Evolutionary conservation across 2,797 vertebrate genomes (phyloP).

Genomic region (Enteromius treurensis): DNA sequence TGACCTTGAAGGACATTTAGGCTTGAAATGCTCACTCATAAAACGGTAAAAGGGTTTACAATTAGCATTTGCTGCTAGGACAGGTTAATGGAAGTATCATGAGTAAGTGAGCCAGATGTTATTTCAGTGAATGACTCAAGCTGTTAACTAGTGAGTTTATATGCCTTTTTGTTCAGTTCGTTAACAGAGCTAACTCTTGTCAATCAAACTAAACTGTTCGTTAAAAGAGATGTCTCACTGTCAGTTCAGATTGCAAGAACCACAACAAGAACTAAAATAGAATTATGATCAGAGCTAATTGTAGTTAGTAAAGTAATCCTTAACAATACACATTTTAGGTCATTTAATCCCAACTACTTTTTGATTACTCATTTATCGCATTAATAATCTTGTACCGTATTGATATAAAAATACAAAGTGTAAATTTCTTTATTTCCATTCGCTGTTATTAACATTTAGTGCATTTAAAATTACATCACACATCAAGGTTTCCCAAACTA

Average conservation of each 20-base stretch:
- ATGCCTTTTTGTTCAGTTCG: background rate
- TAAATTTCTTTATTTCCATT: too few relatives aligned
- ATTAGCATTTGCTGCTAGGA: background rate
- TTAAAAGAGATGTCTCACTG: background rate
- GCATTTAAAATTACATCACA: too few relatives aligned
- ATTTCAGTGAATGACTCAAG: background rate
- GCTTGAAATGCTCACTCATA: background rate
- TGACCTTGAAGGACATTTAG: slow-evolving; percentile 28
- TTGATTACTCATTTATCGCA: too few relatives aligned
- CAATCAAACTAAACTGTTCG: background rate
- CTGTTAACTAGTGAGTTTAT: background rate
- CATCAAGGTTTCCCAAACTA: too few relatives aligned
- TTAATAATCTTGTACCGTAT: too few relatives aligned
- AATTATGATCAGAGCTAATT: background rate
- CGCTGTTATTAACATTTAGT: too few relatives aligned
- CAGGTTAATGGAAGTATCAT: background rate
- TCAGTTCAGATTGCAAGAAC: background rate
- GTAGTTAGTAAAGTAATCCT: background rate
- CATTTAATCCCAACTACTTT: too few relatives aligned
- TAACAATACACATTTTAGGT: background rate
- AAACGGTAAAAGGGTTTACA: background rate
- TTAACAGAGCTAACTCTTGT: background rate
- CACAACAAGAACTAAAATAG: background rate
- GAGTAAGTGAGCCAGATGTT: background rate
- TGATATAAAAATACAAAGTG: too few relatives aligned